A percentile compares a stretch with the other conserved stretches of the same genome.
Evolutionary conservation across 1,140 invertebrate species (phyloP).

Genomic region (Trachymyrmex septentrionalis): DNA sequence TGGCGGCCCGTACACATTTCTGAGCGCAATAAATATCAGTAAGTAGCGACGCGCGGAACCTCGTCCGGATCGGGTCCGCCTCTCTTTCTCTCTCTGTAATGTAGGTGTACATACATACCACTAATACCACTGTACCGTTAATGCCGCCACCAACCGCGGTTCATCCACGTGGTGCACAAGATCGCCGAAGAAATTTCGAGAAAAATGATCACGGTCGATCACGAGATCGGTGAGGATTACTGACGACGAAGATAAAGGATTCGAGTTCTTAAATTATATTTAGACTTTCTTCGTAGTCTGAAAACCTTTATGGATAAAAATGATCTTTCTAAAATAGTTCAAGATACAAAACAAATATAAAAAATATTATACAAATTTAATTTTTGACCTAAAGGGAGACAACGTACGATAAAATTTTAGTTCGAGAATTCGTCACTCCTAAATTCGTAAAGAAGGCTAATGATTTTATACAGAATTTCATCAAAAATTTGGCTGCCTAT

Average conservation of each 20-base stretch:
- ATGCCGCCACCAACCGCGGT: constrained; percentile 52
- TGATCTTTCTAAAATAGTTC: not conserved
- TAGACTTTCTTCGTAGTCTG: not conserved
- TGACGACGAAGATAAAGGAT: not conserved
- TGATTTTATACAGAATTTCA: not conserved
- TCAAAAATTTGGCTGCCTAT: not conserved
- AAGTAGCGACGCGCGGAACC: constrained; percentile 82
- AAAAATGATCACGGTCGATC: constrained; percentile 47
- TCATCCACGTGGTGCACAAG: constrained; percentile 26
- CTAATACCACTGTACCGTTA: constrained; percentile 5
- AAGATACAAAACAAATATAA: not conserved
- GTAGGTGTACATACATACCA: not conserved
- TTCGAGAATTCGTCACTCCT: not conserved
- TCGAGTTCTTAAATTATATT: constrained; percentile 46
- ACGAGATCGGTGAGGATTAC: constrained; percentile 38
- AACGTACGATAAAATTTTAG: not conserved
- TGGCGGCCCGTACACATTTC: constrained; percentile 85
- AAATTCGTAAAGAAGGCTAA: not conserved
- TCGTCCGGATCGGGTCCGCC: constrained; percentile 34
- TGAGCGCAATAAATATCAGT: constrained; percentile 86
- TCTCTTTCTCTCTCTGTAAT: constrained; percentile 30
- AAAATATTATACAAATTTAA: not conserved
- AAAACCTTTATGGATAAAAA: not conserved
- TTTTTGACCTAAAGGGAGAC: not conserved
- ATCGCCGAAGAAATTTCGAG: constrained; percentile 31